phyloP scores from a whole-genome alignment of 92 coral and sea anemone genomes.

The Zoanthus solanderi region DNA sequence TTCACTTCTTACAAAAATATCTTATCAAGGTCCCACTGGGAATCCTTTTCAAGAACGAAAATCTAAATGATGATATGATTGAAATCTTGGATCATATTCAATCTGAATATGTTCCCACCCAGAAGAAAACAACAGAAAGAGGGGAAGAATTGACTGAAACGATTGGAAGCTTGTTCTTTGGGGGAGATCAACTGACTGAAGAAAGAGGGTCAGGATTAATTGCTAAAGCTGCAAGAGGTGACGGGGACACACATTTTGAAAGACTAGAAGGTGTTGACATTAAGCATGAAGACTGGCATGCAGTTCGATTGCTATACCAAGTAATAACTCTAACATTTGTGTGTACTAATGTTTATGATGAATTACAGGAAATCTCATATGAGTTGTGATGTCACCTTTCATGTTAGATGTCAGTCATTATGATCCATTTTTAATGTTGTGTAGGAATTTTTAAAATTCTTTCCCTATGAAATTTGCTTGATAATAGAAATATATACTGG shows the following conservation, averaged over 20 bases:
- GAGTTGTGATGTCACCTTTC: background rate
- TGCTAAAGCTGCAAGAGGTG: constrained; percentile 60
- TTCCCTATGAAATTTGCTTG: background rate
- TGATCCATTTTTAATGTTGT: background rate
- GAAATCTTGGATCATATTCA: constrained; percentile 67
- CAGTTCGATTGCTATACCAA: constrained; percentile 14
- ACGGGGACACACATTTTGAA: constrained; percentile 66
- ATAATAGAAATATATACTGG: background rate
- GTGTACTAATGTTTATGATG: background rate
- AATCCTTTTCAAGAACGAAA: constrained; percentile 72
- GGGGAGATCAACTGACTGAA: constrained; percentile 74
- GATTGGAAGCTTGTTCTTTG: constrained; percentile 55
- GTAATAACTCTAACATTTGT: constrained; percentile 9
- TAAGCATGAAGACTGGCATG: constrained; percentile 49
- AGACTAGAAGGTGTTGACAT: constrained; percentile 33
- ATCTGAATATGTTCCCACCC: constrained; percentile 61
- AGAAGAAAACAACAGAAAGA: constrained; percentile 30
- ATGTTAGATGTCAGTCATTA: background rate
- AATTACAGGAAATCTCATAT: background rate
- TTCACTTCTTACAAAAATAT: background rate
- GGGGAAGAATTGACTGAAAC: constrained; percentile 17
- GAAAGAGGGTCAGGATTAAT: constrained; percentile 75
- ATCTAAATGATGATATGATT: constrained; percentile 70
- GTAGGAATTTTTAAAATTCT: background rate
- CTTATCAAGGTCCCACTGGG: constrained; percentile 68